A percentile compares a stretch with the other conserved stretches of the same genome.
Conservation (phyloP, 1,140 invertebrate species). For the Drosophila albomicans region DNA sequence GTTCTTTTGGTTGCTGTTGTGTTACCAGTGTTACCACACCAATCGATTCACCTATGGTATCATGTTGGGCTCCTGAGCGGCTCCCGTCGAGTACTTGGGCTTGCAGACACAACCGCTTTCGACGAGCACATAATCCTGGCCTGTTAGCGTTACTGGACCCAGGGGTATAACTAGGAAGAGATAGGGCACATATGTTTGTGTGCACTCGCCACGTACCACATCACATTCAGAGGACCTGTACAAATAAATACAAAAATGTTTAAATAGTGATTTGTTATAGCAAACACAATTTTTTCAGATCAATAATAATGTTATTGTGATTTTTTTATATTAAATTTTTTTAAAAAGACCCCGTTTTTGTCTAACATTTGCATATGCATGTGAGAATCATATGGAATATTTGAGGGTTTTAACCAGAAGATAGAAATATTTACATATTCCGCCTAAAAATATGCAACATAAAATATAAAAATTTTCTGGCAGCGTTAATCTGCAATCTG, state of each 20-base stretch:
- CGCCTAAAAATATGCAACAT: slow-evolving; percentile 1
- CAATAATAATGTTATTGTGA: background rate
- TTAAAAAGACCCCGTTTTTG: too few relatives aligned
- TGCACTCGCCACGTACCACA: slow-evolving; percentile 94
- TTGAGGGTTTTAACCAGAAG: background rate
- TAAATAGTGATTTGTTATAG: too few relatives aligned
- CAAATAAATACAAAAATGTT: background rate
- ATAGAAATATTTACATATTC: background rate
- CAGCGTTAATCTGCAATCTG: background rate
- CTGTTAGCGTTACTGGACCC: slow-evolving; percentile 95
- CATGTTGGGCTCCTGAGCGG: slow-evolving; percentile 85
- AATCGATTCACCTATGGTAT: slow-evolving; percentile 74
- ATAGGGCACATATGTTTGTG: slow-evolving; percentile 96
- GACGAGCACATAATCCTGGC: slow-evolving; percentile 96
- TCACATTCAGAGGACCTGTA: slow-evolving; percentile 93
- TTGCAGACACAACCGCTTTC: slow-evolving; percentile 96
- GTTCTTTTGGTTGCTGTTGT: slow-evolving; percentile 80
- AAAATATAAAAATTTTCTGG: background rate
- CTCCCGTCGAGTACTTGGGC: slow-evolving; percentile 90
- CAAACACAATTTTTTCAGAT: background rate
- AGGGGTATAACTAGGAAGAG: slow-evolving; percentile 95
- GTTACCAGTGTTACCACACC: slow-evolving; percentile 35
- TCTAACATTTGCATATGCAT: too few relatives aligned
- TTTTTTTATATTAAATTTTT: too few relatives aligned
- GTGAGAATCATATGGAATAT: too few relatives aligned